Base-by-base conservation (phyloP, 2,797 vertebrate genomes). In the Enteromius treurensis region DNA sequence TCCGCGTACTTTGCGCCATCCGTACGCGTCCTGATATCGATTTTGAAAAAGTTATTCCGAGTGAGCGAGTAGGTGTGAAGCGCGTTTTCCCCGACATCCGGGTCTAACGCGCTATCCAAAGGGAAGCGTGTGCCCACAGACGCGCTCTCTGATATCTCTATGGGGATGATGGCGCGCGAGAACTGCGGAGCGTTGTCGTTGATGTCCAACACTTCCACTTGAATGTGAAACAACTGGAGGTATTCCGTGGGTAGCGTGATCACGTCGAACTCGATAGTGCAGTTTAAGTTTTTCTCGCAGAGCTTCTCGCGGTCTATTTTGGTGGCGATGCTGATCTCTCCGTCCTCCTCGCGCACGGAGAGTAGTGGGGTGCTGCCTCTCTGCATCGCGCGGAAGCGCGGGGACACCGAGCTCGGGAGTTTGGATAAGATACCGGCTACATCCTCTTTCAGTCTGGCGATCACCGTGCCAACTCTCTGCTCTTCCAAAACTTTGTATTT, bases 401-500 rank as follows among this genome's bases (percentile, higher is more conserved):
- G 95, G 1, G 93, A 93, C 17, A 95, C 88, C 4, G 96, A 96
- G 81, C 93, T 94, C 0, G 97, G 97, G 0, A 98, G 91, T 89
- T 95, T 96, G 68, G 95, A 88, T 65, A 99, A 80, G 79, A 96
- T 92, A 68, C 95, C 95, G 7, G 96, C 94, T 14, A 97, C 97
- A 74, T 99, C 98, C 87, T 99, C 97, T 3, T 95, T 94, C 0
- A 99, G 91, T 55, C 96, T 93, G 0, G 96, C 97, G 58, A 99
- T 95, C 4, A 99, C 97, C 0, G 95, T 97, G 13, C 97, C 98
- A 32, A 97, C 95, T 90, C 93, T 94, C 92, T 99, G 97, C 91
- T 99, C 98, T 93, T 99, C 98, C 34, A 97, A 97, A 91, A 99
- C 97, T 93, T 96, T 95, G 88, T 99, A 99, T 91, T 96, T 97